These are phyloP conservation scores for Heliconius ethilla DNA, from an alignment of 2,888 invertebrate species.

Conservation along the genomic window DNA sequence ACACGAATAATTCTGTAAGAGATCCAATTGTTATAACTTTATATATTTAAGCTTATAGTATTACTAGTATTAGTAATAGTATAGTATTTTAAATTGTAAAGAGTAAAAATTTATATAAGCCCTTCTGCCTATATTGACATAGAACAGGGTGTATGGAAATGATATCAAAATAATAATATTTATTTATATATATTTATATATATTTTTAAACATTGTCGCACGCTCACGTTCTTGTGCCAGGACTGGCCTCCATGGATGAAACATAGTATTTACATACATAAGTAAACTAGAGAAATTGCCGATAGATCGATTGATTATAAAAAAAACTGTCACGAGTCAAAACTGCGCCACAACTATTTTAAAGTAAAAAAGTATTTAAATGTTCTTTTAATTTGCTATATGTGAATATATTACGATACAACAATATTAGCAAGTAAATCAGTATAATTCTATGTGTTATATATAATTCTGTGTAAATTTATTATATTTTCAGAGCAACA, in stretches of 20 bases:
- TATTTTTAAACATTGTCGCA: not conserved
- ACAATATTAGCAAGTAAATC: too few relatives aligned
- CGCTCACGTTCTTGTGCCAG: too few relatives aligned
- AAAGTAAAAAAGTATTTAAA: too few relatives aligned
- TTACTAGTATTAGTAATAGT: not conserved
- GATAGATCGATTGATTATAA: too few relatives aligned
- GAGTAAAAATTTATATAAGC: not conserved
- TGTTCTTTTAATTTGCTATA: too few relatives aligned
- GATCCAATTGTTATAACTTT: not conserved
- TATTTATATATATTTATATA: not conserved
- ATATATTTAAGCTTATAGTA: not conserved
- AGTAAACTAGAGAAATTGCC: too few relatives aligned
- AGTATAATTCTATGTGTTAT: not conserved
- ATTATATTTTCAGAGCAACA: slow-evolving; percentile 43
- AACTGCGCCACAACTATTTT: too few relatives aligned
- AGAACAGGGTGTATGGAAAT: slow-evolving; percentile 10
- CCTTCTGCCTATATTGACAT: slow-evolving; percentile 19
- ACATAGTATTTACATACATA: too few relatives aligned
- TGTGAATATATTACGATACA: too few relatives aligned
- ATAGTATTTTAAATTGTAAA: not conserved
- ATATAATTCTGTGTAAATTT: not conserved
- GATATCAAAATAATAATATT: not conserved
- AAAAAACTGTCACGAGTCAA: too few relatives aligned
- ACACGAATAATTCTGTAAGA: slow-evolving; percentile 4
- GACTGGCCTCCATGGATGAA: too few relatives aligned